Evolutionary conservation across 2,113 vertebrate genomes (phyloP).

Genomic region (Helogale parvula): DNA sequence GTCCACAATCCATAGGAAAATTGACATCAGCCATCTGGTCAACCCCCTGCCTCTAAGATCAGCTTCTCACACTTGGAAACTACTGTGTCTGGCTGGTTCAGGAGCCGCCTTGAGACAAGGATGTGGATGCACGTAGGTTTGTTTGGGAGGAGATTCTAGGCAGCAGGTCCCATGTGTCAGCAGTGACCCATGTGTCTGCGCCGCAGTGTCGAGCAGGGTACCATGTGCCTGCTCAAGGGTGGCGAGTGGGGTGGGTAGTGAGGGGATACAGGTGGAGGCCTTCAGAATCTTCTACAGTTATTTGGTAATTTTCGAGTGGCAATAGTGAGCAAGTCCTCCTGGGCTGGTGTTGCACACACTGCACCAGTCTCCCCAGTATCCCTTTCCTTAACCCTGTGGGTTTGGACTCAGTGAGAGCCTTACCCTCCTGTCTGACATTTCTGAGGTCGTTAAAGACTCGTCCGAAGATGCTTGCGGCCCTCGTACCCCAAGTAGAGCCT

Average conservation of each 20-base stretch:
- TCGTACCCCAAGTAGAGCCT: neutral
- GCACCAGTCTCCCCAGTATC: neutral
- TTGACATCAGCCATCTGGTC: no score
- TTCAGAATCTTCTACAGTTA: neutral
- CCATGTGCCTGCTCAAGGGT: neutral
- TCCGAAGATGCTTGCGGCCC: neutral
- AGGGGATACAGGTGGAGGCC: neutral
- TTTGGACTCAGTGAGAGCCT: neutral
- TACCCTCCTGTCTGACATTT: neutral
- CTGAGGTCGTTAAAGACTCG: neutral
- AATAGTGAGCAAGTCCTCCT: neutral
- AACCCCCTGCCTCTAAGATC: neutral
- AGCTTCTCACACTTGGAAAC: neutral
- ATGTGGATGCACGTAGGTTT: neutral
- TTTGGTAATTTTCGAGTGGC: neutral
- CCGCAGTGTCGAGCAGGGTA: rapidly evolving
- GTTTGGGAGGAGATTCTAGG: neutral
- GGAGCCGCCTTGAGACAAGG: neutral
- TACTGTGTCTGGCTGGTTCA: no score
- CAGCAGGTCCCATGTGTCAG: rapidly evolving
- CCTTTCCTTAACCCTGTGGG: neutral
- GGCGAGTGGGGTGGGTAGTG: rapidly evolving
- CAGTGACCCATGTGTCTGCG: rapidly evolving
- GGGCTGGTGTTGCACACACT: neutral
- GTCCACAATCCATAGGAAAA: no score